phyloP scores from a whole-genome alignment of 2,888 invertebrate genomes.

The Drosophila ochracea region DNA sequence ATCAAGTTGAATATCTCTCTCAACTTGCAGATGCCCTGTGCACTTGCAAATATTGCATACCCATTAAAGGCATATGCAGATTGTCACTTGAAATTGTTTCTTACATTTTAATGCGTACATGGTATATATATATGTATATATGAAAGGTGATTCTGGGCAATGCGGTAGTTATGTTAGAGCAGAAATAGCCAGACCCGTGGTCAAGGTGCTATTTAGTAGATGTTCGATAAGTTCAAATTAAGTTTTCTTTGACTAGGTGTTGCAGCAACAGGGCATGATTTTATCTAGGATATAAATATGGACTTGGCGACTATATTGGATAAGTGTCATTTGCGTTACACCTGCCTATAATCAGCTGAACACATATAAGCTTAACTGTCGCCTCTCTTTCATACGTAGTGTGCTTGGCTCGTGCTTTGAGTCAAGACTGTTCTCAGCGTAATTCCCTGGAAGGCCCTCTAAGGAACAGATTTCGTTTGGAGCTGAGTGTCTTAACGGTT shows the following conservation, averaged over 20 bases:
- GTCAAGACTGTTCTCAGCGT: not conserved
- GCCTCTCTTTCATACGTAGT: conserved; percentile 24
- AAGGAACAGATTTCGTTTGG: not conserved
- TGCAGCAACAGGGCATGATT: conserved; percentile 33
- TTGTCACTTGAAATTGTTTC: not conserved
- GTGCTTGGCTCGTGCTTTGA: conserved; percentile 25
- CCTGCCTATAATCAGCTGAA: conserved; percentile 41
- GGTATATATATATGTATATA: not conserved
- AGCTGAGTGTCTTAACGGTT: not conserved
- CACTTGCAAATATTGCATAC: not conserved
- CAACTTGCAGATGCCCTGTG: not conserved
- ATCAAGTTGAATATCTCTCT: conserved; percentile 33
- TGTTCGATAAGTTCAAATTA: conserved; percentile 57
- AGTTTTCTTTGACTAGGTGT: conserved; percentile 20
- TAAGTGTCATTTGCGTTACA: conserved; percentile 34
- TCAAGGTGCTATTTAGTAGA: conserved; percentile 63
- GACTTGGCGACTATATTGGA: conserved; percentile 20
- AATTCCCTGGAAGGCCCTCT: no score
- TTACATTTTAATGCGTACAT: not conserved
- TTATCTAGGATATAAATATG: conserved; percentile 41
- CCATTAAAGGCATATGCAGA: not conserved
- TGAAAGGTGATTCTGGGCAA: not conserved
- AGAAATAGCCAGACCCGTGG: conserved; percentile 43
- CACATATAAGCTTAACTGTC: conserved; percentile 32
- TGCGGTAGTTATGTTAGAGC: conserved; percentile 29